These are phyloP conservation scores for Mongoloraphidia duomilia DNA, from an alignment of 2,888 invertebrate genomes.

Conservation along the genomic window DNA sequence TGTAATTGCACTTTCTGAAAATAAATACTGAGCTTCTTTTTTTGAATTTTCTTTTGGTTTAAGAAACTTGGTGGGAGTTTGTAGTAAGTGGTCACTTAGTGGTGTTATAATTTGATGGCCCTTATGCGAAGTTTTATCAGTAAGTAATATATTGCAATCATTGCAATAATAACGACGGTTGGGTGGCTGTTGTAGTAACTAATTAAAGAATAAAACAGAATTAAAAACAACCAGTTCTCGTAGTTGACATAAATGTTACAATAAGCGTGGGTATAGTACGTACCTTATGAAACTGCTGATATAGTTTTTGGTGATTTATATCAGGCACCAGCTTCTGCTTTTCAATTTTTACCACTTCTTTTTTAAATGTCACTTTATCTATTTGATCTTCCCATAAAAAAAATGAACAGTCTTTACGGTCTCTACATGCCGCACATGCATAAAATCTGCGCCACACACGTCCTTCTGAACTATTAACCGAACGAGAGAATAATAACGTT, in stretches of 20 bases:
- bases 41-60: constrained; percentile 56
- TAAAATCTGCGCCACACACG: constrained; percentile 43
- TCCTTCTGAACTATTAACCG: constrained; percentile 23
- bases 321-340: constrained; percentile 29
- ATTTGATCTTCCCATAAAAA: constrained; percentile 39
- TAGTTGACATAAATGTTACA: background rate
- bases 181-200: constrained; percentile 32
- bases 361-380: constrained; percentile 28
- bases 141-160: constrained; percentile 42
- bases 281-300: constrained; percentile 37
- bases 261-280: constrained; percentile 10
- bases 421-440: constrained; percentile 73
- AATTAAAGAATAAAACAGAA: constrained; percentile 10
- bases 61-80: constrained; percentile 51
- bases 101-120: constrained; percentile 38
- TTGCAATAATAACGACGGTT: constrained; percentile 46
- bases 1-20: constrained; percentile 49
- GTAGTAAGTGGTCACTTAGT: constrained; percentile 41
- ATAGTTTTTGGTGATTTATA: constrained; percentile 38
- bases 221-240: too few species aligned
- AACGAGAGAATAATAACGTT: constrained; percentile 50
- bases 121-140: constrained; percentile 30
- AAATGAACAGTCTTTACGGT: constrained; percentile 61
- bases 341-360: constrained; percentile 36
- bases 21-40: constrained; percentile 80